Base-by-base conservation (phyloP, 2,888 invertebrate species). In the Oegoconia quadripuncta region DNA sequence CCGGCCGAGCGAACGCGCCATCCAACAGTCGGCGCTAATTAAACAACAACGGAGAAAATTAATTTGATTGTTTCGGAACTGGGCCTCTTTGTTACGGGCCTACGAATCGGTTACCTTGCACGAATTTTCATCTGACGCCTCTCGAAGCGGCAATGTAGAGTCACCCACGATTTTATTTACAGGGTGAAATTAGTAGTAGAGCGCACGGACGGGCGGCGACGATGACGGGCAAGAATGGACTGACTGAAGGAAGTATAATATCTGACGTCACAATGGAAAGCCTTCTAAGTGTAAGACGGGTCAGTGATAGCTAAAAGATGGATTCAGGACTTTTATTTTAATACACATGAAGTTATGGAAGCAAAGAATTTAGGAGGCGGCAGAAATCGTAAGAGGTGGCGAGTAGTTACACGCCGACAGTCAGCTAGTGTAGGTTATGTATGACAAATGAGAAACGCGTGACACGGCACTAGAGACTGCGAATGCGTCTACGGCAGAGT, bases 11-110 rank as follows among this genome's bases (percentile, higher is more conserved):
- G 13, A 75, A 72, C 75, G 73, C 73, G 77, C 79, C 72, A 79
- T 76, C 83, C 76, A 74, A 77, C 75, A 81, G 72, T 79, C 75
- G 74, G 70, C 76, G 78, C 84, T 84, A 86, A 84, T 86, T 86
- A 84, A 86, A 86, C 83, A 83, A 82, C 83, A 84, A 82, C 83
- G 81, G 79, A 75, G 80, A 79, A 83, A 82, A 84, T 84, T 83
- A 82, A 84, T 83, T 83, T 79, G 79, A 84, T 86, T 84, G 84
- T 82, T 82, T 79, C 78, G 76, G 74, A 79, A 76, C 74, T 74
- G 69, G 74, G 76, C 74, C 76, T 78, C 79, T 81, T 80, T 84
- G 79, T 81, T 70, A 63, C 64, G 60, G 55, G 65, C 66, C 64
- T 68, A 63, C 59, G 65, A 67, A 73, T 67, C 66, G 63, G 74